phyloP scores from a whole-genome alignment of 2,113 vertebrate genomes.

The Amphilophus citrinellus region DNA sequence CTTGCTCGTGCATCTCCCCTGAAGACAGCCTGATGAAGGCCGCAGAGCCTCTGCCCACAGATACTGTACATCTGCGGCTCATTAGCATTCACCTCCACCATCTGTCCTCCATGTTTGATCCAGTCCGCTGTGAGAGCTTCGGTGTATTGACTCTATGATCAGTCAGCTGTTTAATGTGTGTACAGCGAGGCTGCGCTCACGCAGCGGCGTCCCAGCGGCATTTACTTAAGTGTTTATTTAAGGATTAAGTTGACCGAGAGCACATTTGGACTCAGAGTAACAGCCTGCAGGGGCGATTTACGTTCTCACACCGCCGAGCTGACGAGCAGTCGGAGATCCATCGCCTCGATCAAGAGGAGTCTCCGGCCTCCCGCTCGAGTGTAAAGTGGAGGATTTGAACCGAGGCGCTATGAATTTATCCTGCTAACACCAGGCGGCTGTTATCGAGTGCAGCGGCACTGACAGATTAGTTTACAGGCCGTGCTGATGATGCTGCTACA shows the following conservation, averaged over 20 bases:
- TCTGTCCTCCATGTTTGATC: constrained; percentile 54
- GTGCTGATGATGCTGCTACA: neutral
- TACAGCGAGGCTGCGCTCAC: neutral
- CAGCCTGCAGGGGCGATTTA: neutral
- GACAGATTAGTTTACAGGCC: constrained; percentile 1
- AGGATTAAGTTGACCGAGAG: constrained; percentile 38
- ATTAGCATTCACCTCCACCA: constrained; percentile 43
- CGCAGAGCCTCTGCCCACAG: neutral
- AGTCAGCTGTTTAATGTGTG: constrained; percentile 44
- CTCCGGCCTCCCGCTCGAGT: neutral
- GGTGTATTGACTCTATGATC: constrained; percentile 40
- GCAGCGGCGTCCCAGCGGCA: neutral
- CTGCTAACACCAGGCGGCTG: constrained; percentile 9
- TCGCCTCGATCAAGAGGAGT: neutral
- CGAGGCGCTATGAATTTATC: neutral
- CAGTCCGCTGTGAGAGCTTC: constrained; percentile 25
- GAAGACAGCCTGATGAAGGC: neutral
- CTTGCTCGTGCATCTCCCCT: neutral
- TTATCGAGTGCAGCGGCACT: constrained; percentile 6
- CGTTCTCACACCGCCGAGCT: neutral
- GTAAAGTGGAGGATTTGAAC: constrained; percentile 5
- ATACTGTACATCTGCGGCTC: constrained; percentile 35
- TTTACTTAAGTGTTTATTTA: constrained; percentile 51
- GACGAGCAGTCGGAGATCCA: constrained; percentile 11
- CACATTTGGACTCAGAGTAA: constrained; percentile 22